Conservation (phyloP, 2,113 vertebrate genomes). For the Oceanites oceanicus region DNA sequence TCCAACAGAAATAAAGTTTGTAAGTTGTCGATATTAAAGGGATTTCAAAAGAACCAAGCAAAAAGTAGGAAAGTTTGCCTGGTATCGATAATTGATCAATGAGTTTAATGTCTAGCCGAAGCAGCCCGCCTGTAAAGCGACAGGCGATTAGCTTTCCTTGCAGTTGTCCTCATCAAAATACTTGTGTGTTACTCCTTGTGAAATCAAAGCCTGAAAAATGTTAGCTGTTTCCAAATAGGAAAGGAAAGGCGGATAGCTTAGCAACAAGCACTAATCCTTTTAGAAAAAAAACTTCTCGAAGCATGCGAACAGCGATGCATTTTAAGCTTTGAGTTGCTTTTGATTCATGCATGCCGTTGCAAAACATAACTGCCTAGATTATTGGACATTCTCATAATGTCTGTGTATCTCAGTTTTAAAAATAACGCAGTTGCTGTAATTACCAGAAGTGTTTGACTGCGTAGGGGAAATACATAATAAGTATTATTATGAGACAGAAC, state of each 20-base stretch:
- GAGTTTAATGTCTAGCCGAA: not conserved
- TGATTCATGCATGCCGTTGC: not conserved
- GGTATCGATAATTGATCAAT: rapidly evolving
- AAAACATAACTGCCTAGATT: not conserved
- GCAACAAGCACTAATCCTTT: not conserved
- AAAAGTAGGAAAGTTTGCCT: not conserved
- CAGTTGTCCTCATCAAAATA: not conserved
- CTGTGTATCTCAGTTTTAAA: not conserved
- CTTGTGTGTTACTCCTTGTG: not conserved
- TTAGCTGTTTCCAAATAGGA: not conserved
- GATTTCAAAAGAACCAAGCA: not conserved
- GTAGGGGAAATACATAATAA: rapidly evolving
- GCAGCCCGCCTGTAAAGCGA: not conserved
- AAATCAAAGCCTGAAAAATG: not conserved
- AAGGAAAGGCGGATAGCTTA: not conserved
- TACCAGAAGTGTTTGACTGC: not conserved
- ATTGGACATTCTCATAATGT: not conserved
- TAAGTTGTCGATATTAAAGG: not conserved
- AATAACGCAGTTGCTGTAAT: not conserved
- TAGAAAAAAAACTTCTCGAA: not conserved
- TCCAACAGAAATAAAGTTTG: not conserved
- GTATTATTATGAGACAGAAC: not conserved
- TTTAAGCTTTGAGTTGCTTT: not conserved
- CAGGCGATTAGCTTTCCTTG: rapidly evolving
- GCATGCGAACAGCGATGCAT: not conserved